Evolutionary conservation across 2,113 vertebrate species (phyloP).

Genomic region (Oreotragus oreotragus): DNA sequence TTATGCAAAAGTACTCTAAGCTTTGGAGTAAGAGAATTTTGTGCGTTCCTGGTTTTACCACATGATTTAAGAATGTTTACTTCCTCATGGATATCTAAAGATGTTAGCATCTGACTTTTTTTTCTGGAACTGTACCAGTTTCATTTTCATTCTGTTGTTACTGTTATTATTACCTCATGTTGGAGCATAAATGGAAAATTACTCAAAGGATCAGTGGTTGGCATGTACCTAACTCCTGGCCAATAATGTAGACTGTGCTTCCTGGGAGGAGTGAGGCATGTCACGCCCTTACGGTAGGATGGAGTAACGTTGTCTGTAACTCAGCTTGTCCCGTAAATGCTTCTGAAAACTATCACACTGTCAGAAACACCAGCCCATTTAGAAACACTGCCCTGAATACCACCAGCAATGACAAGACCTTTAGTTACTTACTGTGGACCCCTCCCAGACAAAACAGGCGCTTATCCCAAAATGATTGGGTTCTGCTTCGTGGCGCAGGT

Average conservation of each 20-base stretch:
- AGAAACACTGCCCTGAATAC: neutral
- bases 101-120: neutral
- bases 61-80: conserved; percentile 63
- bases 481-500: neutral
- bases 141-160: neutral
- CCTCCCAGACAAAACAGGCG: neutral
- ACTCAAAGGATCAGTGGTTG: neutral
- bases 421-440: neutral
- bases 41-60: conserved; percentile 56
- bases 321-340: neutral
- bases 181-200: neutral
- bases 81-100: neutral
- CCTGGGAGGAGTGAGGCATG: neutral
- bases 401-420: neutral
- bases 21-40: conserved; percentile 65
- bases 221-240: neutral
- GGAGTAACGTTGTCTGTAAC: neutral
- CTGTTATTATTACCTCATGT: neutral
- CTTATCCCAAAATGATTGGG: neutral
- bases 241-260: neutral
- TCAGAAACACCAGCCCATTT: neutral
- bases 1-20: conserved; percentile 71
- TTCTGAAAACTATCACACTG: neutral
- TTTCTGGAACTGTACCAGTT: neutral
- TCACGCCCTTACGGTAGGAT: neutral